Evolutionary conservation across 2,113 vertebrate species (phyloP), one percentile per base, ranked within the genome.

Genomic region (Malurus melanocephalus): DNA sequence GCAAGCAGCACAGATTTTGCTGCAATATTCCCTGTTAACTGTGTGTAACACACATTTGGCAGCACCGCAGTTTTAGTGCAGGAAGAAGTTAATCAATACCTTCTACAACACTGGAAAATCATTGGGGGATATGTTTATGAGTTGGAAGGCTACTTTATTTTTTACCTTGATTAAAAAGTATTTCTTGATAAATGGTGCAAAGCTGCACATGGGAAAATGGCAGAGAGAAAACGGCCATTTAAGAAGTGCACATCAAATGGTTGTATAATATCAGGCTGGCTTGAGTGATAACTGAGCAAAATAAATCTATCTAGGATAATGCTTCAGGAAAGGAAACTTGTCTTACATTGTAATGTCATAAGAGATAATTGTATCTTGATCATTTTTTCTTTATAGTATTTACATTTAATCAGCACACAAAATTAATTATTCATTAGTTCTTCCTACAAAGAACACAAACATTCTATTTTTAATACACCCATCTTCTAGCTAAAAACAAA

Each of bases 121-220:
- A 55, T 1, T 23, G 17, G 40, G 16, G 10, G 0, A 0, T 13
- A 9, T 38, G 32, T 32, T 82, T 62, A 60, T 0, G 0, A 26
- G 13, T 7, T 80, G 43, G 51, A 53, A 49, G 46, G 30, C 10
- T 59, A 43, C 32, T 83, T 73, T 16, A 51, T 26, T 64, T 72
- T 72, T 85, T 38, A 83, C 32, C 23, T 38, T 21, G 21, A 62
- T 40, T 68, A 33, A 68, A 67, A 79, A 43, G 23, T 12, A 52
- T 80, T 80, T 77, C 12, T 61, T 57, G 7, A 40, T 35, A 83
- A 82, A 66, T 10, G 7, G 7, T 83, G 23, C 33, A 80, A 73
- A 72, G 35, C 12, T 68, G 33, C 23, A 35, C 3, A 56, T 38
- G 38, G 38, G 38, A 38, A 38, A 38, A 38, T 38, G 38, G 38